phyloP scores from a whole-genome alignment of 30 jellyfish, hydroid and myxozoan genomes.

The Cassiopea xamachana region DNA sequence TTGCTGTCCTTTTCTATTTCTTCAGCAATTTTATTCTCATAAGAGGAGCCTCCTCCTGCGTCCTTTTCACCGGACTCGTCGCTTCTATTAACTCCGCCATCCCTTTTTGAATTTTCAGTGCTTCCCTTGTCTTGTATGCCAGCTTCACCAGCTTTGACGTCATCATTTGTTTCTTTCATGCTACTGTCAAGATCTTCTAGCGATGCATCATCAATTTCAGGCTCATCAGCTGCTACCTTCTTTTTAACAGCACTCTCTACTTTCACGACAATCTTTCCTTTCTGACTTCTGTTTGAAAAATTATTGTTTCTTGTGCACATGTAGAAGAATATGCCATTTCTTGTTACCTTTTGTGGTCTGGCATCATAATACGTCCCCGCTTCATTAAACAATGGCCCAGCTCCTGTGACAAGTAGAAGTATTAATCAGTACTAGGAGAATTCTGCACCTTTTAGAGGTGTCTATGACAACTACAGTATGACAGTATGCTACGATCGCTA shows the following conservation, averaged over 20 bases:
- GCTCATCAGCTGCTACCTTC: constrained; percentile 5
- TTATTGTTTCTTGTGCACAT: constrained; percentile 90
- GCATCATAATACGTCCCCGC: constrained; percentile 91
- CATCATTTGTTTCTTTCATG: not conserved
- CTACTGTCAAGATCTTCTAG: not conserved
- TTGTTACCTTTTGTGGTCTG: constrained; percentile 77
- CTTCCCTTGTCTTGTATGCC: not conserved
- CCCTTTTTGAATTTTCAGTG: not conserved
- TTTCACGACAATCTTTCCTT: constrained; percentile 68
- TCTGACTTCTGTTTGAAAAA: constrained; percentile 90
- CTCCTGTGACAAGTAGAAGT: not conserved
- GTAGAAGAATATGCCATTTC: constrained; percentile 77
- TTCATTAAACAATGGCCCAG: constrained; percentile 73
- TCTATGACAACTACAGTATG: too few relatives aligned
- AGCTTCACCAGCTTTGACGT: constrained; percentile 17
- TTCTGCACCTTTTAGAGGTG: not conserved
- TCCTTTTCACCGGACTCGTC: not conserved
- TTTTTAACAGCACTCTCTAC: not conserved
- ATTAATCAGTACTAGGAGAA: not conserved
- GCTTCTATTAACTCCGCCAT: not conserved
- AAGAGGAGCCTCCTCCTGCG: not conserved
- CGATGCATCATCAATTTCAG: not conserved
- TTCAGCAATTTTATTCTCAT: not conserved
- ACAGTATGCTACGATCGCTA: too few relatives aligned
- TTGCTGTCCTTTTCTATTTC: not conserved